Percentiles rank a stretch among this genome's conserved stretches.
Evolutionary conservation across 2,113 vertebrate genomes (phyloP).

Genomic region (Rhombomys opimus): DNA sequence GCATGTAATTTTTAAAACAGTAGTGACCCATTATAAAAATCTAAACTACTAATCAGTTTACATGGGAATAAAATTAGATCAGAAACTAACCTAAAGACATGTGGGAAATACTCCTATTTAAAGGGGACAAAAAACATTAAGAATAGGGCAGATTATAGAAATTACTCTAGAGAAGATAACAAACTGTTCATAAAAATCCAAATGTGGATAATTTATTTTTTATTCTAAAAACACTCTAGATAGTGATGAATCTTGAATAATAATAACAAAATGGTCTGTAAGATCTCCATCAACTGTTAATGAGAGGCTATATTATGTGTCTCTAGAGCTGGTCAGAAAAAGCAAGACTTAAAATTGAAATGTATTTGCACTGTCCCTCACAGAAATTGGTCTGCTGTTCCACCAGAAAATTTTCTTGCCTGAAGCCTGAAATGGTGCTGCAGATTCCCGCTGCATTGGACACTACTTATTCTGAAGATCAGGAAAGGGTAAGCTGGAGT

Average conservation of each 20-base stretch:
- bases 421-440: neutral
- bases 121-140: neutral
- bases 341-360: neutral
- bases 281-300: neutral
- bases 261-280: neutral
- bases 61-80: neutral
- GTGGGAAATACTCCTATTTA: neutral
- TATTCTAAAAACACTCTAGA: conserved; percentile 23
- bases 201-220: conserved; percentile 7
- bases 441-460: neutral
- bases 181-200: conserved; percentile 33
- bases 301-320: neutral
- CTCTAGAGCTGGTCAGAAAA: neutral
- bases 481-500: neutral
- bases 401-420: neutral
- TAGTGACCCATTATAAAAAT: neutral
- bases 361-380: neutral
- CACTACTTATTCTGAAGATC: neutral
- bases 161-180: neutral
- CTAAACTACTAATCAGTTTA: neutral
- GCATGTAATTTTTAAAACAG: neutral
- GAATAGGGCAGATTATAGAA: neutral
- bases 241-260: neutral
- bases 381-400: neutral
- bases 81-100: neutral